These are phyloP conservation scores for Alectoris magna DNA, from an alignment of 2,797 vertebrate species.

Conservation along the genomic window DNA sequence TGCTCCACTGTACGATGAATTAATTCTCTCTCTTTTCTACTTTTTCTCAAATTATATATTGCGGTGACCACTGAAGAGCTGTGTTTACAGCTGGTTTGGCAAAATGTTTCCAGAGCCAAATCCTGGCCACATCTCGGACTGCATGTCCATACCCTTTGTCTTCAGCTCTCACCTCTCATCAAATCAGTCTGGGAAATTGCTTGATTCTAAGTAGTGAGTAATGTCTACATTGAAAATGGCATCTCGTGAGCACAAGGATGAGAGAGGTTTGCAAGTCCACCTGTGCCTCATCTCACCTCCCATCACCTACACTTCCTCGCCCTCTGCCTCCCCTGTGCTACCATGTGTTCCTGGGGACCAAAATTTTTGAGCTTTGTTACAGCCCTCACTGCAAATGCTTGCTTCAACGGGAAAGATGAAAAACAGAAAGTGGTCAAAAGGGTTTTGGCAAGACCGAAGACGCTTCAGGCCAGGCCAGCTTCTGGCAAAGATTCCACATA, in stretches of 20 bases:
- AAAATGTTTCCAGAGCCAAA: not conserved
- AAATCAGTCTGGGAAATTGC: not conserved
- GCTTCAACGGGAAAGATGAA: not conserved
- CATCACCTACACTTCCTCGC: not conserved
- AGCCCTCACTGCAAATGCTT: not conserved
- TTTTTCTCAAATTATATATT: conserved; percentile 67
- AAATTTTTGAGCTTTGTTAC: not conserved
- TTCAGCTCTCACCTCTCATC: not conserved
- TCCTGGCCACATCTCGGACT: not conserved
- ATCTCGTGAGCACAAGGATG: not conserved
- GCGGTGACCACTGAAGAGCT: conserved; percentile 56
- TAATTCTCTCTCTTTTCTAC: conserved; percentile 68
- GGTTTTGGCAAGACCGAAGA: not conserved
- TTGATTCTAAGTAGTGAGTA: not conserved
- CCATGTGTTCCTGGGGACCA: not conserved
- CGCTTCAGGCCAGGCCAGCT: not conserved
- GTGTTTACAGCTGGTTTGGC: conserved; percentile 36
- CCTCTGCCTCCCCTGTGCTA: not conserved
- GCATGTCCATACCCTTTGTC: not conserved
- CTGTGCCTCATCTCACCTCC: not conserved
- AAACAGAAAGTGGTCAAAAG: not conserved
- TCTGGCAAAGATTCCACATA: not conserved
- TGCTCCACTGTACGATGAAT: conserved; percentile 78
- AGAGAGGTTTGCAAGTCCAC: not conserved
- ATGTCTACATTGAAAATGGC: not conserved